A percentile compares a stretch with the other conserved stretches of the same genome.
These are phyloP conservation scores for Microcebus jonahi DNA, from an alignment of 2,113 vertebrate genomes.

Conservation along the genomic window DNA sequence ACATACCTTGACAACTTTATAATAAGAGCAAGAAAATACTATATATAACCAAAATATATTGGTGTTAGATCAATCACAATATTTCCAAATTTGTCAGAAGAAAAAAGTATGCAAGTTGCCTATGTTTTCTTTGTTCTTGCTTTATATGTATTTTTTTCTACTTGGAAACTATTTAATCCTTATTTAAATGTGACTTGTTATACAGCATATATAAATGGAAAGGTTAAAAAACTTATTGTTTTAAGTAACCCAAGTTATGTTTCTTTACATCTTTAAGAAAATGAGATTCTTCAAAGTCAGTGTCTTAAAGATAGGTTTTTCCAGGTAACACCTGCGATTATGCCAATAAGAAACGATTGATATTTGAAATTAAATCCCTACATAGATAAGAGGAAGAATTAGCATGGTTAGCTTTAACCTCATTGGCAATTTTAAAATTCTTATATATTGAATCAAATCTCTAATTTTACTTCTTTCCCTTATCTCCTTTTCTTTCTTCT, in stretches of 20 bases:
- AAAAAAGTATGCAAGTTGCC: background rate
- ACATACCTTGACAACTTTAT: background rate
- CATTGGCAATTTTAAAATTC: background rate
- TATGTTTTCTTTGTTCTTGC: slow-evolving; percentile 34
- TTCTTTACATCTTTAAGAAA: background rate
- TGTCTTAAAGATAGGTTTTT: background rate
- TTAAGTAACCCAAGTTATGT: background rate
- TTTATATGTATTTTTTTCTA: background rate
- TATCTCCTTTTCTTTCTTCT: background rate
- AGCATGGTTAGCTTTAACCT: background rate
- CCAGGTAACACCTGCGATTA: background rate
- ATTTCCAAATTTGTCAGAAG: background rate
- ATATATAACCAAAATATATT: background rate
- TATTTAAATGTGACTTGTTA: background rate
- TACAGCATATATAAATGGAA: background rate
- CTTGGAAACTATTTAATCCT: background rate
- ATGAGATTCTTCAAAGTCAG: background rate
- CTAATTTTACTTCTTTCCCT: background rate
- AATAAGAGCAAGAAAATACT: background rate
- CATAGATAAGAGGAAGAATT: background rate
- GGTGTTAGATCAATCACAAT: background rate
- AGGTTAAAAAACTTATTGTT: background rate
- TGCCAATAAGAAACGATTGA: background rate
- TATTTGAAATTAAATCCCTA: background rate
- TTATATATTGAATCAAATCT: background rate